Base-by-base conservation (phyloP, 2,113 vertebrate genomes). In the Lasiurus cinereus region DNA sequence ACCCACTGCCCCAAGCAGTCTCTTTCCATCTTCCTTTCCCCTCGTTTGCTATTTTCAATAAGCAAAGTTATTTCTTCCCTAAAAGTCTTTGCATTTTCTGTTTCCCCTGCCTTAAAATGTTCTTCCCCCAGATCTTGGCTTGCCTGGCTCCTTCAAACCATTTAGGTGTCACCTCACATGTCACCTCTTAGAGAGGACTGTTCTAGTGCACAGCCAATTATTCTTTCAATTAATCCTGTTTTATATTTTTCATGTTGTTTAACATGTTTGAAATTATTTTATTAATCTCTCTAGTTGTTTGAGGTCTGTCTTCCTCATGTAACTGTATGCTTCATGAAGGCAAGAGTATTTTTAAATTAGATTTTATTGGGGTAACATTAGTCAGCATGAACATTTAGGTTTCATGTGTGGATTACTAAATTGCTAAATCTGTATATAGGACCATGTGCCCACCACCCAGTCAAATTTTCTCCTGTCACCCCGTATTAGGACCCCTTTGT, bases 231-330 rank as follows among this genome's bases (percentile, higher is more conserved):
- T 69, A 43, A 83, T 9, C n/a, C 13, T 90, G 22, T 54, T 69
- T 87, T 64, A 62, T 83, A 54, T 90, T 85, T 86, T 85, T 69
- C 39, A 86, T 46, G 33, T 36, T 19, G 64, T 33, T 77, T 39
- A 54, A 48, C 33, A 39, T 29, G 64, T 93, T 87, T 93, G 24
- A 95, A 94, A 86, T 39, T 70, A 50, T 66, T 86, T 76, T 43
- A 12, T 52, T 74, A 79, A 59, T 67, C 31, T 66, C 52, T 48
- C 56, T 46, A 48, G 29, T 86, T 91, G 33, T 69, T 88, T 73
- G 46, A 66, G 12, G 11, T 79, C 39, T 83, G 6, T 67, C 46
- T 83, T 88, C 29, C n/a, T 95, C 72, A 67, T 6, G 5, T 79
- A 69, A 73, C 24, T 67, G 14, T 64, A 83, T 62, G 54, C 31